Base-by-base conservation (phyloP, 2,888 invertebrate genomes). In the Acleris laterana region DNA sequence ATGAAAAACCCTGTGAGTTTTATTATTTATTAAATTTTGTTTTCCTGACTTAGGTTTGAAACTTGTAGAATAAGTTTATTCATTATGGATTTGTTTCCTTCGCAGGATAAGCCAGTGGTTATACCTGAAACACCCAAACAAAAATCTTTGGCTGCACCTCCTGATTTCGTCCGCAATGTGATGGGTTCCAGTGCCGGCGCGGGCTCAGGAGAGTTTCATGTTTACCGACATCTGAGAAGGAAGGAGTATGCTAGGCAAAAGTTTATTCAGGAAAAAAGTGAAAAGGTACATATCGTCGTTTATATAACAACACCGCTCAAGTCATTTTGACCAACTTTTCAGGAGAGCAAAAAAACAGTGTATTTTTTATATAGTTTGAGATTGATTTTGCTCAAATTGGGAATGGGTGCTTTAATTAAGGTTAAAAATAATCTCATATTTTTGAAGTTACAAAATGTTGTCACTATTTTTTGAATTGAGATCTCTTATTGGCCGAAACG, bases 141-240 rank as follows among this genome's bases (percentile, higher is more conserved):
- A 68, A 96, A 96, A 80, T 89, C 94, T 3, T 95, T 96, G 58
- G 96, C 98, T 4, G 94, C 95, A 51, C 96, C 98, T 13, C 97
- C 98, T 5, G 98, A 98, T 82, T 99, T 99, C 90, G 98, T 99
- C 6, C 94, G 99, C 64, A 99, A 99, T 95, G 99, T 99, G 3
- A 99, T 99, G 98, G 99, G 99, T n/a, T 99, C 99, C 0, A 98
- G 99, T 93, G 99, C 99, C 32, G 99, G 99, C 19, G 99, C 99
- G 42, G 99, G 99, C 1, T 99, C 99, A 69, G 99, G 99, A 9
- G 99, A 99, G 88, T 99, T 99, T 89, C 99, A 99, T 87, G 99
- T 99, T 0, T 99, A 99, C 81, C 94, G 99, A 70, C 99, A 99
- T 89, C 94, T 99, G 51, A 93, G 99, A 56, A 94, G 99, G 68